Percentiles rank a stretch among this genome's conserved stretches.
These are phyloP conservation scores for Tetramorium bicarinatum DNA, from an alignment of 2,888 invertebrate species.

Conservation along the genomic window DNA sequence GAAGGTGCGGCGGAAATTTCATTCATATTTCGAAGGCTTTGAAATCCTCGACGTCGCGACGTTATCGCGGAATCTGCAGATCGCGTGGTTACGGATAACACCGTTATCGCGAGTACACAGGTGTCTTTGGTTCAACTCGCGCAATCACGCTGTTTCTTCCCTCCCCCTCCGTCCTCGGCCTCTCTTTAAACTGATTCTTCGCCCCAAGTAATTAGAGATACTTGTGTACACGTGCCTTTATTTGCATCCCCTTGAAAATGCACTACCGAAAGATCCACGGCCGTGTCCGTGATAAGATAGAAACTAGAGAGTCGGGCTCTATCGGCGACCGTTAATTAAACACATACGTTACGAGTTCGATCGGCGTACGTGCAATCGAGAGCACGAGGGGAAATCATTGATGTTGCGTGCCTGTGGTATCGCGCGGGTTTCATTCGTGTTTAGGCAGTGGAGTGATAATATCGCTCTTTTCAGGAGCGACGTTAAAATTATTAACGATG, in stretches of 20 bases:
- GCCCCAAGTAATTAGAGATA: slow-evolving; percentile 56
- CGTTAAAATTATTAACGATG: slow-evolving; percentile 5
- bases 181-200: not conserved
- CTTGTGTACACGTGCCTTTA: slow-evolving; percentile 30
- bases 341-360: not conserved
- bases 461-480: not conserved
- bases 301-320: slow-evolving; percentile 48
- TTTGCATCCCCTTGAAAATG: slow-evolving; percentile 56
- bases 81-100: slow-evolving; percentile 50
- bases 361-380: slow-evolving; percentile 12
- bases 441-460: not conserved
- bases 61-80: slow-evolving; percentile 40
- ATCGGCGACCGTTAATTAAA: slow-evolving; percentile 62
- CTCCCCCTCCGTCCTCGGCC: not conserved
- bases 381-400: not conserved
- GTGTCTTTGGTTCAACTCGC: slow-evolving; percentile 59
- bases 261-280: slow-evolving; percentile 68
- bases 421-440: slow-evolving; percentile 2
- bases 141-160: not conserved
- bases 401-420: not conserved
- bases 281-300: slow-evolving; percentile 71
- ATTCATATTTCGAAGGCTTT: slow-evolving; percentile 23
- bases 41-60: not conserved
- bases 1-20: not conserved
- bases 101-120: slow-evolving; percentile 76